phyloP scores from a whole-genome alignment of 2,113 vertebrate species.

The Motacilla alba region DNA sequence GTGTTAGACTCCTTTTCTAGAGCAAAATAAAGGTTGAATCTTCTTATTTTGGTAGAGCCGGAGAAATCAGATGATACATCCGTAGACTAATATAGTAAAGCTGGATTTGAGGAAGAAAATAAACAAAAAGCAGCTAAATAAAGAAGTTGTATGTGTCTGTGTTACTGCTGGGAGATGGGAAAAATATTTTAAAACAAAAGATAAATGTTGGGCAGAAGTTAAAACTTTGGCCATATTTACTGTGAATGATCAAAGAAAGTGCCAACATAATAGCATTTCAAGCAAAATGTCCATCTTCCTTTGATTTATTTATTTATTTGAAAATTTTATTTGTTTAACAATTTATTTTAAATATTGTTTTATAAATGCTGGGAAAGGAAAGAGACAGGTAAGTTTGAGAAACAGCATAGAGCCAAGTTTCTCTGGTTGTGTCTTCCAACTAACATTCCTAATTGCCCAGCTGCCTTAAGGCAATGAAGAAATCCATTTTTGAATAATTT shows the following conservation, averaged over 20 bases:
- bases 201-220: background rate
- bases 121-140: background rate
- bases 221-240: background rate
- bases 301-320: background rate
- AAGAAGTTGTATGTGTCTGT: background rate
- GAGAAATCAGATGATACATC: background rate
- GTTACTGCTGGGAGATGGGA: background rate
- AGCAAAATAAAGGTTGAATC: background rate
- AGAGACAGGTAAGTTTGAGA: background rate
- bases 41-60: background rate
- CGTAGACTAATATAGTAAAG: background rate
- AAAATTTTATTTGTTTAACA: background rate
- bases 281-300: background rate
- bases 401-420: background rate
- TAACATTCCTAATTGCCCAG: background rate
- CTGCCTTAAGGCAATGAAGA: background rate
- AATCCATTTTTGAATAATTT: background rate
- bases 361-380: background rate
- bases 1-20: background rate
- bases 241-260: background rate
- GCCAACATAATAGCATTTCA: background rate
- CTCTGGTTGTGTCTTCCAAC: background rate
- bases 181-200: background rate
- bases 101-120: background rate
- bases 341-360: background rate